Conservation (phyloP, 2,113 vertebrate genomes). For the Myanophis thanlyinensis region DNA sequence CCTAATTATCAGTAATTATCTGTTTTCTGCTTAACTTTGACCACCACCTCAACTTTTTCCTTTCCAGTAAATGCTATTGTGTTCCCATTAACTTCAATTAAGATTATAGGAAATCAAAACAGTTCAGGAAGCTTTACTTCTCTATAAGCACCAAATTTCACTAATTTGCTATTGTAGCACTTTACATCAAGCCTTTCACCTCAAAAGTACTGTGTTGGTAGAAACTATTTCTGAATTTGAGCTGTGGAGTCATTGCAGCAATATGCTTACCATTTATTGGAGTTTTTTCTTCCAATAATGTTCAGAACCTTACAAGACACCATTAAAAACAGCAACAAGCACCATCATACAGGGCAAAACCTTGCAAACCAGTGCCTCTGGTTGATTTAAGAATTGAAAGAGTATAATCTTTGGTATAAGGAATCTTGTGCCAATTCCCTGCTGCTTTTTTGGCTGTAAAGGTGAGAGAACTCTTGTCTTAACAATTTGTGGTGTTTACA, state of each 20-base stretch:
- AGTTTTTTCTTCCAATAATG: background rate
- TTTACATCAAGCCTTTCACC: background rate
- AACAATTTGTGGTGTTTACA: background rate
- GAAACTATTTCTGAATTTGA: background rate
- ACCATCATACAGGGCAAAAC: background rate
- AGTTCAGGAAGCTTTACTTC: background rate
- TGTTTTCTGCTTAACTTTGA: background rate
- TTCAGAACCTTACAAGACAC: background rate
- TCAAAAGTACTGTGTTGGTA: background rate
- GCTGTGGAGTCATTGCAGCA: background rate
- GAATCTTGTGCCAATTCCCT: background rate
- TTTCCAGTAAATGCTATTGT: background rate
- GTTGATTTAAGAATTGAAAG: background rate
- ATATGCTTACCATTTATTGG: background rate
- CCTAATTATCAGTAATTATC: background rate
- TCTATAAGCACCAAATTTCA: background rate
- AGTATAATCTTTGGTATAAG: background rate
- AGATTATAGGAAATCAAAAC: background rate
- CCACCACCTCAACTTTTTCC: background rate
- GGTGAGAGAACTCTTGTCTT: background rate
- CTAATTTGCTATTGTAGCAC: background rate
- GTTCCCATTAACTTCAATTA: background rate
- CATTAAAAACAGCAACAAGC: background rate
- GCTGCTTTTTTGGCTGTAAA: background rate
- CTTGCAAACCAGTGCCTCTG: background rate